Evolutionary conservation across 1,140 invertebrate species (phyloP), one percentile per base, ranked within the genome.

Genomic region (Drosophila persimilis): DNA sequence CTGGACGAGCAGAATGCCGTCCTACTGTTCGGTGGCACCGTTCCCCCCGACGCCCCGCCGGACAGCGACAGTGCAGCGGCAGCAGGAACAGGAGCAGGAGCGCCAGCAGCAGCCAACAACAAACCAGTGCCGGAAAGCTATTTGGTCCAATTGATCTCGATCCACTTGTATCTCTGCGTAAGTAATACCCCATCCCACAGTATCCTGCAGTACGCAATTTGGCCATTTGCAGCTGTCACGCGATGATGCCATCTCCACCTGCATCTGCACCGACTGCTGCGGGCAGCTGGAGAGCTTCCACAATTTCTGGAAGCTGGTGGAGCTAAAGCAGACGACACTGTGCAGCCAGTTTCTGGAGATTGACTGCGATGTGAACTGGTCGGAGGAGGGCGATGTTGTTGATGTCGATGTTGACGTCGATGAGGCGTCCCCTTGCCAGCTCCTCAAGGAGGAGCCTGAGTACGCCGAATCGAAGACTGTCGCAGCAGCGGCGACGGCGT

Each of bases 131-230:
- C 81, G 83, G 83, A 86, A 81, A 88, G 80, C 78, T 81, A 88
- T 50, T 66, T 88, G 78, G 76, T 90, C 47, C 80, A 90, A 71
- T 61, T 90, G 61, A 90, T 90, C 76, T 88, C 88, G 44, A 90
- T 79, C 50, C 89, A 90, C 57, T 78, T 90, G 64, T 84, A 90
- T 61, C 77, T 90, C 58, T 90, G 89, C 61, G 88, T 90, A 75
- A 83, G 81, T 85, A 55, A 7, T 43, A 29, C 9, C 8, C 3
- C 13, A 8, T 7, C 41, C 26, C 20, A 17, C 45, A 8, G 26
- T 35, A 15, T 22, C 45, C 13, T 13, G 3, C 31, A 35, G 9
- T 35, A 11, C 35, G 35, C 11, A 39, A 39, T 2, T 3, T 52
- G 13, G 24, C 22, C 9, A 41, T 51, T 54, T 6, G 9, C 45